Conservation (phyloP, 2,888 invertebrate genomes). For the Cephus runcator region DNA sequence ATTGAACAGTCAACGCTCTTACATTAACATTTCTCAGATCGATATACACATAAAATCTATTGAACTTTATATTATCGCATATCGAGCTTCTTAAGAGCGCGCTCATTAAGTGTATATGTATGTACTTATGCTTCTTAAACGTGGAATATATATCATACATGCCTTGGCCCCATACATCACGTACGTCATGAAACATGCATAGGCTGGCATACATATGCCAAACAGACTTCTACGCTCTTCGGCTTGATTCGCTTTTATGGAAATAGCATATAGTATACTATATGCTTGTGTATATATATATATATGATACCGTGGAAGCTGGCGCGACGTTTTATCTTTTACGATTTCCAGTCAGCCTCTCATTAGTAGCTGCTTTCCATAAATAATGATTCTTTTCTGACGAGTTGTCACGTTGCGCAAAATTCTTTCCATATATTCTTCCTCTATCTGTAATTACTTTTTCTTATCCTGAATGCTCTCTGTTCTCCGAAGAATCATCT, state of each 20-base stretch:
- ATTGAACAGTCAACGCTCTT: background rate
- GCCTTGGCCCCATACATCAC: background rate
- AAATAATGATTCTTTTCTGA: background rate
- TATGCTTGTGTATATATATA: background rate
- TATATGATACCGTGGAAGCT: background rate
- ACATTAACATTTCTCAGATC: background rate
- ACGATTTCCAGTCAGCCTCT: conserved; percentile 44
- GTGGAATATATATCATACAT: background rate
- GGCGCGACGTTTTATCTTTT: conserved; percentile 43
- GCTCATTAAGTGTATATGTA: background rate
- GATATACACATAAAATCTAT: background rate
- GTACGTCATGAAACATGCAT: background rate
- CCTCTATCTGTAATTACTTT: background rate
- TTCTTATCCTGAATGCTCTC: background rate
- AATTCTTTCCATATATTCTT: background rate
- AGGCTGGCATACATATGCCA: background rate
- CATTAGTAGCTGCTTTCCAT: conserved; percentile 31
- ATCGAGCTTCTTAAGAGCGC: background rate
- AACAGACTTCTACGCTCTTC: background rate
- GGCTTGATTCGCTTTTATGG: background rate
- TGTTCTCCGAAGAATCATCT: background rate
- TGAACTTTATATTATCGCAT: background rate
- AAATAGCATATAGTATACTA: background rate
- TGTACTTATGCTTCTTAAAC: conserved; percentile 6
- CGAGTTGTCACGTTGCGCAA: background rate